Base-by-base conservation (phyloP, 1,140 invertebrate species). In the Cataglyphis hispanica region DNA sequence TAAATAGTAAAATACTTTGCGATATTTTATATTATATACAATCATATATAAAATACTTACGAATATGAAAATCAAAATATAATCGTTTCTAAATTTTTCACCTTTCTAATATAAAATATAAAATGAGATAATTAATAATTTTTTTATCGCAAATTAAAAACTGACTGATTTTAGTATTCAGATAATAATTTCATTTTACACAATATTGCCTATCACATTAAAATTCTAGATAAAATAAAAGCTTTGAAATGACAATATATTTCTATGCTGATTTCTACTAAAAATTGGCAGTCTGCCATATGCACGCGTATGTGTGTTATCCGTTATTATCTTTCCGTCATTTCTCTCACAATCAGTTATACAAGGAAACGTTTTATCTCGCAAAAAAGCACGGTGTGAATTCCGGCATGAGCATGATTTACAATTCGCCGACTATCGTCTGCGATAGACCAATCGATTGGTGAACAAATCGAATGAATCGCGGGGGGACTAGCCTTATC, bases 391-490 rank as follows among this genome's bases (percentile, higher is more conserved):
- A 67, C 64, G 50, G 22, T 11, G 25, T 46, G 67, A 83, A 61
- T 83, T 83, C 67, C 78, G 78, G 78, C 13, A 5, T 22, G 19
- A n/a, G n/a, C 19, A n/a, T 83, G 78, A 83, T 83, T 83, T 83
- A 83, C 66, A 72, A 72, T 83, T 56, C 27, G 13, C 19, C 53
- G 25, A 43, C 31, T 80, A 53, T 80, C 63, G 5, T 69, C 25
- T 27, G n/a, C 53, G 67, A 74, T 83, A 83, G 72, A 60, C 67
- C 34, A 60, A 83, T 72, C 78, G 78, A 81, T 81, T 50, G 31
- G 25, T 25, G 34, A 69, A 25, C 60, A 50, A 78, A 66, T 63
- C 75, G 75, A 19, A 70, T 50, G 34, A 69, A 80, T 81, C 50
- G 31, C 43, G 10, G 46, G 40, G 10, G 46, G 40, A 22, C 10